Conservation (phyloP, 2,797 vertebrate species). For the Steatocranus sp. region DNA sequence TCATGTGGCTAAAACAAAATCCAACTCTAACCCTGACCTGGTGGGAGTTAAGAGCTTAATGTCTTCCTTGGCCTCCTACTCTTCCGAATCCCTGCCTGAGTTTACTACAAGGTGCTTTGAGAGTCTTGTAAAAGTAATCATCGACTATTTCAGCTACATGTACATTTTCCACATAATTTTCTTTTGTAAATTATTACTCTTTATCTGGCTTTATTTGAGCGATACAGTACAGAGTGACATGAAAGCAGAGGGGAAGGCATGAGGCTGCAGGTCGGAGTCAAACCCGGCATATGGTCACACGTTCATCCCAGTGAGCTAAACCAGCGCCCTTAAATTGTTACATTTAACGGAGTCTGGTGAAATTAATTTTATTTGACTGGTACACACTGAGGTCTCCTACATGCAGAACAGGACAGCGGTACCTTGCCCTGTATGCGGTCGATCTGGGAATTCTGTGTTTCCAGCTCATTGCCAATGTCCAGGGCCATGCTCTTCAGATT, state of each 20-base stretch:
- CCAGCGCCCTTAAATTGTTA: background rate
- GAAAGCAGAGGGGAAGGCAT: background rate
- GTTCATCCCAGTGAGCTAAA: background rate
- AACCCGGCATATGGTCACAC: background rate
- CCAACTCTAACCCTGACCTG: background rate
- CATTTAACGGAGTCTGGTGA: background rate
- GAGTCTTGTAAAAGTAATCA: background rate
- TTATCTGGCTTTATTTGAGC: background rate
- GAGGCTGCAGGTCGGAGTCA: background rate
- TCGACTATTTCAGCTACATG: no score
- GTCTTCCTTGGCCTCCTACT: background rate
- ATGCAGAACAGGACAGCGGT: background rate
- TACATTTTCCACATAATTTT: no score
- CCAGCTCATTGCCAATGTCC: slow-evolving; percentile 82
- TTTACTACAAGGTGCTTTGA: background rate
- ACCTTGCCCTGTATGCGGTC: slow-evolving; percentile 74
- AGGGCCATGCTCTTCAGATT: slow-evolving; percentile 81
- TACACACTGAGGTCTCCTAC: background rate
- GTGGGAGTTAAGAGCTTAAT: background rate
- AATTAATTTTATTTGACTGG: fast-evolving
- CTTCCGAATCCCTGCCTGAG: fast-evolving
- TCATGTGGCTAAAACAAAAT: background rate
- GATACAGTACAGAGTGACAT: background rate
- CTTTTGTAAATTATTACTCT: no score
- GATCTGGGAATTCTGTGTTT: slow-evolving; percentile 75